Evolutionary conservation across 2,797 vertebrate species (phyloP), one percentile per base, ranked within the genome.

Genomic region (Chrysocyon brachyurus): DNA sequence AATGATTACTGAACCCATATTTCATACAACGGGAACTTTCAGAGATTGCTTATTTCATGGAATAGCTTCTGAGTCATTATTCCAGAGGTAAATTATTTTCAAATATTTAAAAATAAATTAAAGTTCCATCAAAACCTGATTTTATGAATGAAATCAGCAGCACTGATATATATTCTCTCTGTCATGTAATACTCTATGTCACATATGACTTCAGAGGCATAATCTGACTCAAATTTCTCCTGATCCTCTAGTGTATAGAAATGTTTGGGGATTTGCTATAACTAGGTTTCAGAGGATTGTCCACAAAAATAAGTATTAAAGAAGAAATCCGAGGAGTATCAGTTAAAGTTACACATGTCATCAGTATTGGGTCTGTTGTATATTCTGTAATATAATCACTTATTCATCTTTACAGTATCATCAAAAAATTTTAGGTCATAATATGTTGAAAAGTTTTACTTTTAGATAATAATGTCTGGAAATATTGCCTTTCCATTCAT

Each of bases 101-200:
- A 90, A 93, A 90, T 31, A 52, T 78, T 46, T 89, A 26, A 49
- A 85, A 91, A 68, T 66, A 77, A 96, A 68, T 46, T 36, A 78
- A 31, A 81, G 90, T 81, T 57, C 16, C 16, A 95, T 49, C 88
- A 92, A 97, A 95, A 54, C 1, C 1, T 49, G 15, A 28, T 73
- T 83, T 59, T 78, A 87, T 64, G 4, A 81, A 75, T 90, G 40
- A 96, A 97, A 66, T 90, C 40, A 85, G n/a, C 90, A 94, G 24
- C 10, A 64, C 5, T 73, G 54, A 46, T 33, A 52, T 19, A 46
- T n/a, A 61, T 52, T 17, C 15, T 81, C 86, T 91, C n/a, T 59
- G 8, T 84, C 28, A 89, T 33, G 89, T 90, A 95, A 70, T 86
- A 89, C 49, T 93, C 56, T 92, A 17, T 85, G 10, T 31, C 49